Conservation (phyloP, 2,888 invertebrate species). For the Galerucella nymphaeae region DNA sequence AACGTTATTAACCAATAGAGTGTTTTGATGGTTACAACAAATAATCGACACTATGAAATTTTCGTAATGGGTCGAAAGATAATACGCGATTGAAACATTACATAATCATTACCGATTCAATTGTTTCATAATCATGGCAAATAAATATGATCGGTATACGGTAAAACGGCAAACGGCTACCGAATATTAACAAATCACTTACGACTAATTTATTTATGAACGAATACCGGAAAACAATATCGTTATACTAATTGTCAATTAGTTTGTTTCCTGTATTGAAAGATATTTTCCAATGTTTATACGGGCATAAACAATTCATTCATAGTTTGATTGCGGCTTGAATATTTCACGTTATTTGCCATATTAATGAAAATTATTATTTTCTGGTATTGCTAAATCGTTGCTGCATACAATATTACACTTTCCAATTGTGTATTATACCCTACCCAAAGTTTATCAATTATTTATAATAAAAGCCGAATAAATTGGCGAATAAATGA, state of each 20-base stretch:
- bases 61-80: conserved; percentile 37
- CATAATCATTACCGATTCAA: conserved; percentile 45
- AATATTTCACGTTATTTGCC: conserved; percentile 24
- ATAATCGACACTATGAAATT: conserved; percentile 11
- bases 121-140: conserved; percentile 39
- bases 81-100: conserved; percentile 45
- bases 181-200: conserved; percentile 33
- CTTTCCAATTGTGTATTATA: not conserved
- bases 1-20: conserved; percentile 4
- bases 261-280: conserved; percentile 33
- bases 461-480: not conserved
- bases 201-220: conserved; percentile 32
- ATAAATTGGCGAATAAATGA: not conserved
- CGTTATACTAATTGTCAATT: conserved; percentile 33
- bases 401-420: not conserved
- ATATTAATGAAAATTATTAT: conserved; percentile 22
- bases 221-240: conserved; percentile 28
- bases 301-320: conserved; percentile 24
- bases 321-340: conserved; percentile 24
- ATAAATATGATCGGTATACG: conserved; percentile 34
- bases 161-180: conserved; percentile 13
- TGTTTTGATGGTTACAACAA: not conserved
- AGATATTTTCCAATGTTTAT: conserved; percentile 28
- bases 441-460: not conserved
- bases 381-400: conserved; percentile 11